Conservation (phyloP, 2,113 vertebrate genomes). For the Lanius collurio region DNA sequence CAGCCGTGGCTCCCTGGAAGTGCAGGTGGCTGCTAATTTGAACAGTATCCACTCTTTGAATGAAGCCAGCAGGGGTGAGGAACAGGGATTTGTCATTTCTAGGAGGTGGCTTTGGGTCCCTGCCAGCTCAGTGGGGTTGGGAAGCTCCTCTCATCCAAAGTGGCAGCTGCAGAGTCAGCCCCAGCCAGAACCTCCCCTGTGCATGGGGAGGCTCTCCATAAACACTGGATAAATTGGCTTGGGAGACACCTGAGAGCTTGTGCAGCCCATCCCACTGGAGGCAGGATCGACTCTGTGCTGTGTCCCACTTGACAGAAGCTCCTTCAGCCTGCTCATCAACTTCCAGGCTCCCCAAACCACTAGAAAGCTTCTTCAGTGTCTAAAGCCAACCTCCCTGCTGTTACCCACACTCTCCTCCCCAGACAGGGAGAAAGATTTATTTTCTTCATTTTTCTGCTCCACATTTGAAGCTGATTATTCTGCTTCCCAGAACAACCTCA, state of each 20-base stretch:
- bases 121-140: conserved; percentile 1
- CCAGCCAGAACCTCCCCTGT: neutral
- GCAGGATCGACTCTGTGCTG: neutral
- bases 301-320: neutral
- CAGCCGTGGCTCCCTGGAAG: neutral
- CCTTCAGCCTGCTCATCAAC: neutral
- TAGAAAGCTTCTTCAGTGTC: neutral
- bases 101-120: conserved; percentile 13
- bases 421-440: neutral
- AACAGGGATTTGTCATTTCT: conserved; percentile 40
- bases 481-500: neutral
- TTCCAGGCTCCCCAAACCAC: neutral
- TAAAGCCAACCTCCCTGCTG: neutral
- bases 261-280: neutral
- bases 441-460: neutral
- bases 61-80: conserved; percentile 27
- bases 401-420: neutral
- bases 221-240: neutral
- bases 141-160: conserved; percentile 18
- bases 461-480: neutral
- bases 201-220: neutral
- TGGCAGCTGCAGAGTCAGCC: conserved; percentile 14
- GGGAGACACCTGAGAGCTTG: neutral
- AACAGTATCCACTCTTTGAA: neutral
- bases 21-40: conserved; percentile 49